Base-by-base conservation (phyloP, 2,797 vertebrate genomes). In the Myotis myotis region DNA sequence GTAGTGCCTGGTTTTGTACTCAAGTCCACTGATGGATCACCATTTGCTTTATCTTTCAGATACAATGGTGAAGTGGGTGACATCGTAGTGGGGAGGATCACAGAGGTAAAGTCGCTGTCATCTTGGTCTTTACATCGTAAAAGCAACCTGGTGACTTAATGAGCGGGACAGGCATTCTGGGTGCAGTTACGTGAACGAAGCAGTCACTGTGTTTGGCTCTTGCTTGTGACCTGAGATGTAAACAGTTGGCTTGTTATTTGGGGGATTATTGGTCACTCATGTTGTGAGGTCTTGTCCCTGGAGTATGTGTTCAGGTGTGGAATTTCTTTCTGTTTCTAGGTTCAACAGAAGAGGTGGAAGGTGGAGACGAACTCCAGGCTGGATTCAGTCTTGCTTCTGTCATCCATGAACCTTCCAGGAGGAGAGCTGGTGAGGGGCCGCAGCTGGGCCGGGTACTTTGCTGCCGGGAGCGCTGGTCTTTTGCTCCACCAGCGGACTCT, bases 11-110 rank as follows among this genome's bases (percentile, higher is more conserved):
- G 72, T 51, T 44, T 36, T 38, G 5, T 22, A 12, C 36, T 30
- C 8, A n/a, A 28, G 66, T 23, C 62, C 41, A 66, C 86, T 55
- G 53, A 64, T 4, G 79, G 57, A 8, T 33, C 70, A n/a, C 22
- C 68, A 75, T 89, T 33, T 62, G 55, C 80, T 70, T 79, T 86
- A 17, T 95, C 44, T 90, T 89, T 1, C 98, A 99, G 99, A 94
- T 99, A 99, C 81, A 99, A 99, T 16, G 99, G 99, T 2, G 99
- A 99, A 96, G 99, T 99, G n/a, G 99, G 99, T n/a, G 99, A 99
- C 84, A 99, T 99, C 71, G 98, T 99, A 11, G 99, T 99, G 51
- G 99, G 99, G 15, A 98, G 99, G 97, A 99, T 99, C 94, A 99
- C 99, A 23, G 99, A 99, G 99, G 99, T 99, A 98, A 96, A 23